phyloP scores from a whole-genome alignment of 2,888 invertebrate genomes.

The Pristionchus entomophagus region DNA sequence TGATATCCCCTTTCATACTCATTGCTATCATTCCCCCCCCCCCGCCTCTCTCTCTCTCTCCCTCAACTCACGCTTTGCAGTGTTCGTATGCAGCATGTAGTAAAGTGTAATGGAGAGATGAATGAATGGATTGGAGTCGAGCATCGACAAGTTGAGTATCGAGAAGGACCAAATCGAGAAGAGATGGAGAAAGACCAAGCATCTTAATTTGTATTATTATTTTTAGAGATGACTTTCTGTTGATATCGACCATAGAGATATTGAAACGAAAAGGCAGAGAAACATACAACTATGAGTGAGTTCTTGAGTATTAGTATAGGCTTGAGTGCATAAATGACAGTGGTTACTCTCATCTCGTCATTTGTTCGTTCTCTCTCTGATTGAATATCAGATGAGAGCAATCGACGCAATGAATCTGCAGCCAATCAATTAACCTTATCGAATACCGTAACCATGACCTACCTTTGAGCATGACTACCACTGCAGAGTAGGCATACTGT shows the following conservation, averaged over 20 bases:
- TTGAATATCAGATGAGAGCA: neutral
- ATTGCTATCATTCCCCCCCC: neutral
- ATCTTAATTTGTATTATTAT: neutral
- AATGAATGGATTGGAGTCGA: neutral
- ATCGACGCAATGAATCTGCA: neutral
- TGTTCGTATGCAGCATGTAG: constrained; percentile 21
- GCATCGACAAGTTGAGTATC: neutral
- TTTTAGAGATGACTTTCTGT: no score
- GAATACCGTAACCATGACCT: neutral
- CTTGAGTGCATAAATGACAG: constrained; percentile 20
- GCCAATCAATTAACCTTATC: neutral
- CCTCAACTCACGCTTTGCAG: constrained; percentile 25
- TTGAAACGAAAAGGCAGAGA: no score
- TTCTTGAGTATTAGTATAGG: constrained; percentile 46
- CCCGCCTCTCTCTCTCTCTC: neutral
- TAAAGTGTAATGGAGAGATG: constrained; percentile 16
- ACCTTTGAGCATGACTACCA: constrained; percentile 1
- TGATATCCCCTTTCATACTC: neutral
- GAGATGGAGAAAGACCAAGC: constrained; percentile 41
- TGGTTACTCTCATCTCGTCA: constrained; percentile 19
- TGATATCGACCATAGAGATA: no score
- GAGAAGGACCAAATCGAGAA: constrained; percentile 42
- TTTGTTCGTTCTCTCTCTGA: neutral
- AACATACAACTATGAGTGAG: constrained; percentile 40
- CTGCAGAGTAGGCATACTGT: constrained; percentile 27